A percentile compares a stretch with the other conserved stretches of the same genome.
Evolutionary conservation across 1,140 invertebrate species (phyloP).

Genomic region (Macrocentrus cingulum): DNA sequence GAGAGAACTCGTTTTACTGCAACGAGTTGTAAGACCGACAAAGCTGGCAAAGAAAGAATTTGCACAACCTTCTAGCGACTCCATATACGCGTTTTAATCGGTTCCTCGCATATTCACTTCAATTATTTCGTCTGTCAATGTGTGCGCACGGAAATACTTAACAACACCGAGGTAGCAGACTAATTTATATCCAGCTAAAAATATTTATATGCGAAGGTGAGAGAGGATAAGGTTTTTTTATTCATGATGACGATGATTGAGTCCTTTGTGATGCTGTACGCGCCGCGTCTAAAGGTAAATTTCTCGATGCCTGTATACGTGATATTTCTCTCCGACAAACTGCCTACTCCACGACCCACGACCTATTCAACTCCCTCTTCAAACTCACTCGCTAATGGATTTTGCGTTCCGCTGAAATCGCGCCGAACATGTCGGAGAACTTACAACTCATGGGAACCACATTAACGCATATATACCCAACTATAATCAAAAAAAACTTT

Average conservation of each 20-base stretch:
- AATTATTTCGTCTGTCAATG: constrained; percentile 11
- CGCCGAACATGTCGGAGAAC: too few species aligned
- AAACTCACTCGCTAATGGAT: constrained; percentile 25
- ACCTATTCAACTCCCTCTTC: constrained; percentile 17
- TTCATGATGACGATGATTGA: too few species aligned
- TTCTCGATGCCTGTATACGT: constrained; percentile 7
- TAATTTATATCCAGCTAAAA: too few species aligned
- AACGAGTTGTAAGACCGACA: constrained; percentile 24
- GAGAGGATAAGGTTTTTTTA: too few species aligned
- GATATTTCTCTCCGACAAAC: constrained; percentile 2
- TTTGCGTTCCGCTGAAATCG: constrained; percentile 23
- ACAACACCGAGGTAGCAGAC: too few species aligned
- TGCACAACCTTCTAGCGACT: constrained; percentile 26
- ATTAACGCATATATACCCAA: too few species aligned
- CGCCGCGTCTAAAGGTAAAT: constrained; percentile 3
- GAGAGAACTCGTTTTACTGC: constrained; percentile 39
- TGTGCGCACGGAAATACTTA: neutral
- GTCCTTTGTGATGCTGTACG: too few species aligned
- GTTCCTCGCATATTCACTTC: constrained; percentile 2
- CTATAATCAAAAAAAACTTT: too few species aligned
- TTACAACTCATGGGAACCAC: too few species aligned
- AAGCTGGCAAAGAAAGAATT: constrained; percentile 30
- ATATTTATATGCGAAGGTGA: too few species aligned
- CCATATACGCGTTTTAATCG: constrained; percentile 10
- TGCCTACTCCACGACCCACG: constrained; percentile 11